Evolutionary conservation across 2,888 invertebrate genomes (phyloP).

Genomic region (Melinopterus prodromus): DNA sequence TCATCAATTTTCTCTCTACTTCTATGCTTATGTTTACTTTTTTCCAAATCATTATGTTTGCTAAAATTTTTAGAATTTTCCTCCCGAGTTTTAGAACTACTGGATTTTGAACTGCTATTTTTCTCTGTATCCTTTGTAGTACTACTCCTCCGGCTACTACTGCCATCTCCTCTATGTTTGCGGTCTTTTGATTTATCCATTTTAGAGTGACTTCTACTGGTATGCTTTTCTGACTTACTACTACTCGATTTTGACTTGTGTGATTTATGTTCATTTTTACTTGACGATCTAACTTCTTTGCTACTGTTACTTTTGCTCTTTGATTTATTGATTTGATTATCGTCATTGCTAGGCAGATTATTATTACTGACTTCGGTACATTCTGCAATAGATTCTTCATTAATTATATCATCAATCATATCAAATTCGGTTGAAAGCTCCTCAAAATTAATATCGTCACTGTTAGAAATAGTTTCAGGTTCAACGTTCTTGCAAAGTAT

Average conservation of each 20-base stretch:
- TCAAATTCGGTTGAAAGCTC: slow-evolving; percentile 58
- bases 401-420: slow-evolving; percentile 59
- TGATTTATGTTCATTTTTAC: slow-evolving; percentile 31
- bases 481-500: neutral
- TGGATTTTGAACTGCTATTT: slow-evolving; percentile 10
- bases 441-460: slow-evolving; percentile 53
- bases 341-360: slow-evolving; percentile 40
- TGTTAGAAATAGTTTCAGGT: slow-evolving; percentile 9
- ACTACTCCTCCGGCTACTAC: slow-evolving; percentile 10
- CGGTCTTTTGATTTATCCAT: slow-evolving; percentile 23
- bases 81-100: slow-evolving; percentile 12
- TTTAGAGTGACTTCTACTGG: slow-evolving; percentile 14
- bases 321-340: slow-evolving; percentile 42
- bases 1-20: slow-evolving; percentile 54
- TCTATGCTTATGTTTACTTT: slow-evolving; percentile 51
- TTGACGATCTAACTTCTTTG: slow-evolving; percentile 23
- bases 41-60: slow-evolving; percentile 26
- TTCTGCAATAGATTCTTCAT: slow-evolving; percentile 34
- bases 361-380: slow-evolving; percentile 1
- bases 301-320: slow-evolving; percentile 35
- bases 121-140: neutral
- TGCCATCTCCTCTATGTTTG: slow-evolving; percentile 28
- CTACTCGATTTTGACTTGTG: slow-evolving; percentile 28
- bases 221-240: slow-evolving; percentile 4
- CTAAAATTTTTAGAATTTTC: slow-evolving; percentile 32